These are phyloP conservation scores for Rhinolophus sinicus DNA, from an alignment of 2,113 vertebrate genomes.

Conservation along the genomic window DNA sequence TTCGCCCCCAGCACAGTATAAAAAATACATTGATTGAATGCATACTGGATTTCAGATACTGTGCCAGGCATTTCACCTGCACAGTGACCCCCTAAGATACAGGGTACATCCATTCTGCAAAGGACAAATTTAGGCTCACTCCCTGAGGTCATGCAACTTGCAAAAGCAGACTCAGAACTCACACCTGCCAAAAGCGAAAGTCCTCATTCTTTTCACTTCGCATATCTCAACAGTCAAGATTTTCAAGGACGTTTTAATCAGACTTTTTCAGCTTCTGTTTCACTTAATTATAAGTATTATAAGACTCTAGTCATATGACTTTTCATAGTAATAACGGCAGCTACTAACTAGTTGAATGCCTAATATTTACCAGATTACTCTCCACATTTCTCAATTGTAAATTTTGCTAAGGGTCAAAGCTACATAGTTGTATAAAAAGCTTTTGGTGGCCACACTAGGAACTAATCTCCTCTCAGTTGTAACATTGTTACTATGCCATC, in stretches of 20 bases:
- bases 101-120: not conserved
- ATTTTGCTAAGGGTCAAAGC: constrained; percentile 1
- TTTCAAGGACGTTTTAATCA: not conserved
- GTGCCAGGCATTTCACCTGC: not conserved
- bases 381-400: not conserved
- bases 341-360: not conserved
- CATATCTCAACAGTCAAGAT: not conserved
- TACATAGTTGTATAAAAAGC: not conserved
- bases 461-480: not conserved
- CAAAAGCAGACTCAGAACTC: constrained; percentile 33
- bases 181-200: constrained; percentile 53
- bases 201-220: not conserved
- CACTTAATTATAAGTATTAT: not conserved
- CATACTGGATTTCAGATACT: not conserved
- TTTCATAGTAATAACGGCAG: not conserved
- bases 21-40: not conserved
- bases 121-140: not conserved
- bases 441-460: not conserved
- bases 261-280: constrained; percentile 12
- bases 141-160: not conserved
- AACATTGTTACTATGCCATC: too few species aligned
- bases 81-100: not conserved
- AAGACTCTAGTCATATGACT: not conserved
- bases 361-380: not conserved
- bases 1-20: not conserved